A percentile compares a stretch with the other conserved stretches of the same genome.
Evolutionary conservation across 2,113 vertebrate species (phyloP).

Genomic region (Protobothrops flavoviridis): DNA sequence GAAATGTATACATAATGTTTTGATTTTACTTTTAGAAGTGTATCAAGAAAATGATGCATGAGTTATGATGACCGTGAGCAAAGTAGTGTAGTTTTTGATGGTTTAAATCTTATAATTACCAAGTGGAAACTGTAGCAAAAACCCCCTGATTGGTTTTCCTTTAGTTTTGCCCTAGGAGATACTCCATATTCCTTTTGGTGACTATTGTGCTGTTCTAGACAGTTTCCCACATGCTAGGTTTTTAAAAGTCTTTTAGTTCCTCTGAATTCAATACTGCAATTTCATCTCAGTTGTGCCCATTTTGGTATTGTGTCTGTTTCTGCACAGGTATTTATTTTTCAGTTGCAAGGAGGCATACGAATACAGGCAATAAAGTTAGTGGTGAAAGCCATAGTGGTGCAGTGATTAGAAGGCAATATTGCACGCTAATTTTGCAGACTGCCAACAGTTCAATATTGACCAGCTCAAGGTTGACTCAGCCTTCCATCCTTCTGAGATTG

Average conservation of each 20-base stretch:
- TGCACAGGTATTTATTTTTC: neutral
- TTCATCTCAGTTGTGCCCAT: neutral
- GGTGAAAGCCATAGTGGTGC: neutral
- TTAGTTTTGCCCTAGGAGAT: neutral
- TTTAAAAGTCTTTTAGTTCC: neutral
- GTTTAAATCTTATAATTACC: neutral
- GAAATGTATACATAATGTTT: neutral
- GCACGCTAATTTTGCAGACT: neutral
- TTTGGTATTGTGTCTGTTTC: neutral
- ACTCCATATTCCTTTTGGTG: neutral
- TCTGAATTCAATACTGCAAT: neutral
- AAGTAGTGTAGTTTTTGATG: neutral
- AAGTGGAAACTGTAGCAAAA: neutral
- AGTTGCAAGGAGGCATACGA: neutral
- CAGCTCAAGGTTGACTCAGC: neutral
- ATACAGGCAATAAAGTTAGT: neutral
- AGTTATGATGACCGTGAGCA: neutral
- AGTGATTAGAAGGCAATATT: neutral
- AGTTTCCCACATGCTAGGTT: neutral
- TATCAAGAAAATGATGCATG: slow-evolving; percentile 39
- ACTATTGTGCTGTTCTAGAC: neutral
- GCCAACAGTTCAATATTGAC: neutral
- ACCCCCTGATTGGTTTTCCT: neutral
- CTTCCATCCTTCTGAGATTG: neutral
- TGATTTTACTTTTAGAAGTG: slow-evolving; percentile 25